These are phyloP conservation scores for Apeira syringaria DNA, from an alignment of 2,888 invertebrate genomes.

Conservation along the genomic window DNA sequence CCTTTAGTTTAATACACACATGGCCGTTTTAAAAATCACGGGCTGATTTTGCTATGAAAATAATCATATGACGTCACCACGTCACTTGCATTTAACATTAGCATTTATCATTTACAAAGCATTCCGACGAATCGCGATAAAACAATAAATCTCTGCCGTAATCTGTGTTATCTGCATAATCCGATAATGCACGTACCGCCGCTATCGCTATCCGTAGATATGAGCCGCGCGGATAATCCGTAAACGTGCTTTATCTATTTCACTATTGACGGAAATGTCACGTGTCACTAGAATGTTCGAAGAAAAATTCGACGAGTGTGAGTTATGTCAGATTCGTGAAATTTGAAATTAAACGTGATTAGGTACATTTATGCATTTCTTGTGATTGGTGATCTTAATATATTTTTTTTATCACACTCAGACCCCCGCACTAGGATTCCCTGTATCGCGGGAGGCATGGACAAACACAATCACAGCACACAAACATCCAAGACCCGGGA, in stretches of 20 bases:
- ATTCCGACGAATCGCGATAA: constrained; percentile 61
- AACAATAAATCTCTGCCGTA: constrained; percentile 68
- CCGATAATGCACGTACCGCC: constrained; percentile 60
- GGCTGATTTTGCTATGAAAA: too few species aligned
- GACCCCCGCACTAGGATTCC: too few species aligned
- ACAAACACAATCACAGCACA: too few species aligned
- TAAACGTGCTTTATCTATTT: constrained; percentile 42
- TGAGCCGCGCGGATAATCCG: constrained; percentile 48
- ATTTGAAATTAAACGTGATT: constrained; percentile 1
- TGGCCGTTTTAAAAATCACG: too few species aligned
- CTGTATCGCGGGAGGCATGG: too few species aligned
- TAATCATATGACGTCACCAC: too few species aligned
- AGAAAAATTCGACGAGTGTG: constrained; percentile 9
- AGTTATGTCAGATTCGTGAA: constrained; percentile 2
- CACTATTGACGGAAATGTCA: constrained; percentile 39
- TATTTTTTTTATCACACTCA: too few species aligned
- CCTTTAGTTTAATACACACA: too few species aligned
- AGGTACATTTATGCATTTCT: background rate
- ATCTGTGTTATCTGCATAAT: constrained; percentile 56
- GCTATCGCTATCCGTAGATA: constrained; percentile 47
- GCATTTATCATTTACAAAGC: constrained; percentile 36
- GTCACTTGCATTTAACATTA: background rate
- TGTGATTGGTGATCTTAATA: too few species aligned
- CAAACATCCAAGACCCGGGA: too few species aligned
- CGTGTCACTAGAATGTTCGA: constrained; percentile 24